Percentiles rank a stretch among this genome's conserved stretches.
Conservation (phyloP, 2,797 vertebrate genomes). For the Falco cherrug region DNA sequence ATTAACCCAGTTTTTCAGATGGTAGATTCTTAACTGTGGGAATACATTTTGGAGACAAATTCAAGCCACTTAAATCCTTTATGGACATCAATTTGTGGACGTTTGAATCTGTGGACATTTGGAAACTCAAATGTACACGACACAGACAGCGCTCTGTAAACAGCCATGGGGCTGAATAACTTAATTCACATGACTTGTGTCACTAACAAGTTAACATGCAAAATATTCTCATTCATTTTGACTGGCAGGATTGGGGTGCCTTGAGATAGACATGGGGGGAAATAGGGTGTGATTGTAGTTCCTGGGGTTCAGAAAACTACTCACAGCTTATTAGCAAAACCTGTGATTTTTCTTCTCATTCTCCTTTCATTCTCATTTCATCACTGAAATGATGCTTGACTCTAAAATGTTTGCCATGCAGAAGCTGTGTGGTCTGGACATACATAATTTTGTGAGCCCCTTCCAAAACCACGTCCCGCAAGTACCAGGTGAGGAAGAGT, state of each 20-base stretch:
- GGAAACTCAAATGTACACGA: neutral
- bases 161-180: neutral
- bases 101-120: neutral
- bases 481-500: constrained; percentile 5
- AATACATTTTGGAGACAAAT: neutral
- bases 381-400: neutral
- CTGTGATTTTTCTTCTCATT: fast-evolving
- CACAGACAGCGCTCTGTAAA: neutral
- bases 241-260: neutral
- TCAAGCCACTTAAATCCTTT: neutral
- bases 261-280: neutral
- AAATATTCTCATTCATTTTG: neutral
- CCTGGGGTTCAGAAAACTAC: neutral
- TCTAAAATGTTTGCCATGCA: neutral
- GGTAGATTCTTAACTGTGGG: neutral
- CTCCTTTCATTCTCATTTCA: neutral
- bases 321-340: neutral
- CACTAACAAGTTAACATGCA: neutral
- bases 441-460: neutral
- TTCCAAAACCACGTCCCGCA: constrained; percentile 10
- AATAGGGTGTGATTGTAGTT: neutral
- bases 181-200: neutral
- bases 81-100: neutral
- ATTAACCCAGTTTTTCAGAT: neutral
- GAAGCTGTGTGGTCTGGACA: neutral